phyloP scores from a whole-genome alignment of 1,140 invertebrate species.

The Leptoteleia sp. region DNA sequence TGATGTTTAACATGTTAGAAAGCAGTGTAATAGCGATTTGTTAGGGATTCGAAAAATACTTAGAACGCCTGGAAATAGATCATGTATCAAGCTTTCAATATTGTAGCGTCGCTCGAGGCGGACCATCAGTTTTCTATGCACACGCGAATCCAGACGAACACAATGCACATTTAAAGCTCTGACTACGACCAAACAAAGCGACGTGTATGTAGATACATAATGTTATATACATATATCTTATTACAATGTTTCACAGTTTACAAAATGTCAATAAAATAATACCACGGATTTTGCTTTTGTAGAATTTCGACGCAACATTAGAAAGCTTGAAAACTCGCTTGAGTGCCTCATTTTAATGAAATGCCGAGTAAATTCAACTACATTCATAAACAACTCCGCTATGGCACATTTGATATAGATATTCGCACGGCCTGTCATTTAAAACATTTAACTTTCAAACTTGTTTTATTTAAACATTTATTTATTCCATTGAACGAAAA shows the following conservation, averaged over 20 bases:
- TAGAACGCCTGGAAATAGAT: slow-evolving; percentile 18
- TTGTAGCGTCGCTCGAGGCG: slow-evolving; percentile 27
- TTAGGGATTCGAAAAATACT: slow-evolving; percentile 33
- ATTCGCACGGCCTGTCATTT: slow-evolving; percentile 12
- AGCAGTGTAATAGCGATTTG: slow-evolving; percentile 10
- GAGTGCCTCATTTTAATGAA: slow-evolving; percentile 54
- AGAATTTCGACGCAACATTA: slow-evolving; percentile 41
- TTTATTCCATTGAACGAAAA: too few species aligned
- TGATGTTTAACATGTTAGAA: slow-evolving; percentile 12
- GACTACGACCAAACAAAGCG: slow-evolving; percentile 22
- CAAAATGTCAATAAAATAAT: slow-evolving; percentile 62
- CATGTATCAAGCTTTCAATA: slow-evolving; percentile 37
- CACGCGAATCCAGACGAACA: slow-evolving; percentile 12
- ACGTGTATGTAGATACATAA: slow-evolving; percentile 20
- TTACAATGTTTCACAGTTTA: slow-evolving; percentile 44
- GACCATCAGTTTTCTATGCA: slow-evolving; percentile 45
- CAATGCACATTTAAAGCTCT: slow-evolving; percentile 31
- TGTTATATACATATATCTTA: slow-evolving; percentile 49
- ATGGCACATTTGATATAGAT: slow-evolving; percentile 20
- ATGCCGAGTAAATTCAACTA: slow-evolving; percentile 16
- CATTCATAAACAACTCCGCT: slow-evolving; percentile 31
- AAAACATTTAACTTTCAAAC: neutral
- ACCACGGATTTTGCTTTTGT: slow-evolving; percentile 40
- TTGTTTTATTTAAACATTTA: too few species aligned
- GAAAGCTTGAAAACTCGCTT: slow-evolving; percentile 43